A percentile compares a stretch with the other conserved stretches of the same genome.
phyloP scores from a whole-genome alignment of 2,797 vertebrate genomes.

The Choloepus didactylus region DNA sequence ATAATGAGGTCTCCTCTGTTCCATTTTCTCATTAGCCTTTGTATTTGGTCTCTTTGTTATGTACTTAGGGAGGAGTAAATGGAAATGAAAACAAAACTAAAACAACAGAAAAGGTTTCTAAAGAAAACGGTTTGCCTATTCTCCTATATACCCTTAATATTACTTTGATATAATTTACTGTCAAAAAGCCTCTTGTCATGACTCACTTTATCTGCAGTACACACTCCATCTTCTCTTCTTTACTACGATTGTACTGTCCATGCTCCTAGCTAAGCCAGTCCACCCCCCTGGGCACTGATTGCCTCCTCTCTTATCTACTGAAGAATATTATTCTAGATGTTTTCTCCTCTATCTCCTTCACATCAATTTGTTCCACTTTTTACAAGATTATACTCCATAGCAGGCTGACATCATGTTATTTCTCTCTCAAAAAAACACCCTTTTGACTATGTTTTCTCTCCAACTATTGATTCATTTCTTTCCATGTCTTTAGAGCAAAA shows the following conservation, averaged over 20 bases:
- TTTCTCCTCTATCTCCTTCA: neutral
- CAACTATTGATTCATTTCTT: neutral
- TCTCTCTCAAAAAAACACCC: no score
- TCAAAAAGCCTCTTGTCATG: neutral
- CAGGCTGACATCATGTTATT: neutral
- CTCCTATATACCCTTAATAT: neutral
- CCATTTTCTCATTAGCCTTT: no score
- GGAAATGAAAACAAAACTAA: neutral
- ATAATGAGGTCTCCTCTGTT: no score
- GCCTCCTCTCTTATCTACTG: neutral
- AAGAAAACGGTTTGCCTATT: neutral
- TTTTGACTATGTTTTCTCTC: neutral
- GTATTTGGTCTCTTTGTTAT: neutral
- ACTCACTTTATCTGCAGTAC: neutral
- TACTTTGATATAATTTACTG: neutral
- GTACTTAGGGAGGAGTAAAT: neutral
- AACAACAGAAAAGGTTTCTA: neutral
- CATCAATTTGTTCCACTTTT: neutral
- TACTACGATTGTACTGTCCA: neutral
- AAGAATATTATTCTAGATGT: neutral
- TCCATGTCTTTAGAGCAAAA: neutral
- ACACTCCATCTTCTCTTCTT: neutral
- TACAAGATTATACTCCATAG: neutral
- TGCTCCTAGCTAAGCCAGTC: neutral
- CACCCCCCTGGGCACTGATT: neutral